Conservation (phyloP, 2,888 invertebrate genomes). For the Drosophila paucipuncta region DNA sequence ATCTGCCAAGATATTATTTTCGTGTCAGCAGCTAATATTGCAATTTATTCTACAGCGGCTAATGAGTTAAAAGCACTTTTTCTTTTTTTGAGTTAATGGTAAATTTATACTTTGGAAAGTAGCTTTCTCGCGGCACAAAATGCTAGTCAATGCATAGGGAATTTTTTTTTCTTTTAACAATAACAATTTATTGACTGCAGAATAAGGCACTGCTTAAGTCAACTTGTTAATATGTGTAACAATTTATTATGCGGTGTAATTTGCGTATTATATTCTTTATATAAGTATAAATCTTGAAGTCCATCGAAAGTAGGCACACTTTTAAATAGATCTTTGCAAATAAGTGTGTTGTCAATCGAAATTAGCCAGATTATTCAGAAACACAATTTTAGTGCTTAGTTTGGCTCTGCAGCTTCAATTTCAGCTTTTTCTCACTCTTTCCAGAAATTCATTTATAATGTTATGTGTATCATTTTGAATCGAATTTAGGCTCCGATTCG, state of each 20-base stretch:
- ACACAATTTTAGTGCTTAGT: neutral
- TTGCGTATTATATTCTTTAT: neutral
- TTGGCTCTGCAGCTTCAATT: neutral
- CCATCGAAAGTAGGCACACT: too few species aligned
- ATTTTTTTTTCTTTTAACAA: neutral
- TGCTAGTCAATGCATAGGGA: too few species aligned
- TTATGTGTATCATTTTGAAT: neutral
- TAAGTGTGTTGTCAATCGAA: neutral
- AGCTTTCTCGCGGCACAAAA: neutral
- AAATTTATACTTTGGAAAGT: neutral
- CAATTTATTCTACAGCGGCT: constrained; percentile 2
- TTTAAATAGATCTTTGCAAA: neutral
- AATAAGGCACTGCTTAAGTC: neutral
- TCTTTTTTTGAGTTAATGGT: neutral
- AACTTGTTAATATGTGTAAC: neutral
- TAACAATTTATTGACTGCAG: neutral
- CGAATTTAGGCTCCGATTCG: neutral
- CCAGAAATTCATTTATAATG: neutral
- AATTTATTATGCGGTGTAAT: neutral
- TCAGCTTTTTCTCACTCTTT: neutral
- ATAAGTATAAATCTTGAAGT: neutral
- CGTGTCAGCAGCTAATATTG: neutral
- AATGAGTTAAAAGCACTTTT: constrained; percentile 1
- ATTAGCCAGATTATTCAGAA: neutral
- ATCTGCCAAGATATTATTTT: constrained; percentile 9